Percentiles rank a stretch among this genome's conserved stretches.
Conservation (phyloP, 1,140 invertebrate species). For the Ericerus pela region DNA sequence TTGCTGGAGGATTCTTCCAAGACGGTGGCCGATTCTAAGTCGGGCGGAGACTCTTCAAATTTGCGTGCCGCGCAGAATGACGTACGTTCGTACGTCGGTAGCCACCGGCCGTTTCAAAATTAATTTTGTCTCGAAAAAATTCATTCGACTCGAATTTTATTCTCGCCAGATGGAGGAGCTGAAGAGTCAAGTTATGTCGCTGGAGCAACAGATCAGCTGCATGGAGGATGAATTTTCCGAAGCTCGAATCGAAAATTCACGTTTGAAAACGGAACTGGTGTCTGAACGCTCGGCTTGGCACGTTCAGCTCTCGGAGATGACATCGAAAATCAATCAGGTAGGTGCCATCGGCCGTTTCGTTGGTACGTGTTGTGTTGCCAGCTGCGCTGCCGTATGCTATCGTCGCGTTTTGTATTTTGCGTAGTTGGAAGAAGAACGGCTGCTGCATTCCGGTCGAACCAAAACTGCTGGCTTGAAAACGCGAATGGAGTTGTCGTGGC, state of each 20-base stretch:
- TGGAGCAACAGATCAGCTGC: conserved; percentile 67
- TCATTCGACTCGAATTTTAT: too few relatives aligned
- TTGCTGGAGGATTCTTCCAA: conserved; percentile 72
- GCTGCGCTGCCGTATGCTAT: not conserved
- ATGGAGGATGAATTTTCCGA: conserved; percentile 82
- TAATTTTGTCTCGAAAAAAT: too few relatives aligned
- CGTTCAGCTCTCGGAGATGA: conserved; percentile 75
- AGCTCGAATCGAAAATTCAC: conserved; percentile 59
- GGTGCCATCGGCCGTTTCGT: conserved; percentile 10
- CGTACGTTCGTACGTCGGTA: too few relatives aligned
- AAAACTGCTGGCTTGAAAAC: conserved; percentile 73
- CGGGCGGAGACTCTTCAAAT: too few relatives aligned
- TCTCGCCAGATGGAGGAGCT: conserved; percentile 36
- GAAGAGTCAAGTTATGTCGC: conserved; percentile 38
- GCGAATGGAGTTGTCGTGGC: conserved; percentile 84
- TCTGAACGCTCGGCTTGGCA: conserved; percentile 76
- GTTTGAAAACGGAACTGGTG: conserved; percentile 74
- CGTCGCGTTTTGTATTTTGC: conserved; percentile 9
- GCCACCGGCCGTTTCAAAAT: too few relatives aligned
- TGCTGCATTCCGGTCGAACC: conserved; percentile 60
- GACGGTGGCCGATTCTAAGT: conserved; percentile 13
- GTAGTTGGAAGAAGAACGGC: conserved; percentile 63
- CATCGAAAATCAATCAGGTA: conserved; percentile 82
- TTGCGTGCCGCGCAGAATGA: too few relatives aligned
- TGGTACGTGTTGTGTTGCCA: not conserved